Evolutionary conservation across 2,113 vertebrate genomes (phyloP).

Genomic region (Phrynosoma platyrhinos): DNA sequence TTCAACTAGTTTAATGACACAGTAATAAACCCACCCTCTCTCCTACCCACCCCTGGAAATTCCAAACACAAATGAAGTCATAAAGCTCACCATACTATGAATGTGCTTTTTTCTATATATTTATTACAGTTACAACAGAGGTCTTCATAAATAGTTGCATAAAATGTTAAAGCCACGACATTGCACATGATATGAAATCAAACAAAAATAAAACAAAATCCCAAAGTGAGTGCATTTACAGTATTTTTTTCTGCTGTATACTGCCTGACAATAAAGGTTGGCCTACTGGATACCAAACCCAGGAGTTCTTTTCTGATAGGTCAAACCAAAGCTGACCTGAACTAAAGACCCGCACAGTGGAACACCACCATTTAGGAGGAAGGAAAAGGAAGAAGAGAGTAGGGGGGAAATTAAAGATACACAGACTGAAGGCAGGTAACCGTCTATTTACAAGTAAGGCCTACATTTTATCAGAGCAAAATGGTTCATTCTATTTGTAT

Average conservation of each 20-base stretch:
- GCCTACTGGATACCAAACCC: conserved; percentile 61
- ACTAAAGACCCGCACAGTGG: conserved; percentile 77
- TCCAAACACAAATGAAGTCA: conserved; percentile 84
- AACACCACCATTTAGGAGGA: conserved; percentile 74
- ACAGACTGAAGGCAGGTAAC: conserved; percentile 84
- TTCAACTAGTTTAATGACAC: conserved; percentile 74
- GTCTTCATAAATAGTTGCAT: conserved; percentile 99
- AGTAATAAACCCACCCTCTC: conserved; percentile 69
- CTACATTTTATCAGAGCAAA: conserved; percentile 95
- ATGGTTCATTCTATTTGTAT: conserved; percentile 87
- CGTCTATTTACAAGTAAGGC: conserved; percentile 98
- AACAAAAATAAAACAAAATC: conserved; percentile 74
- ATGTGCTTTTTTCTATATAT: conserved; percentile 95
- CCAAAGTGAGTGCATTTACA: conserved; percentile 95
- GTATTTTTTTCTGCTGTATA: conserved; percentile 85
- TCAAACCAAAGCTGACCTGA: conserved; percentile 61
- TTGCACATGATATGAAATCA: conserved; percentile 97
- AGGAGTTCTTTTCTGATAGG: conserved; percentile 69
- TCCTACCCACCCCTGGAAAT: conserved; percentile 38
- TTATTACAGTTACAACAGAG: conserved; percentile 99
- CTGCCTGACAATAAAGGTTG: conserved; percentile 74
- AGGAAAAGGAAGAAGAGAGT: neutral
- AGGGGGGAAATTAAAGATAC: conserved; percentile 46
- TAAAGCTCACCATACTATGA: conserved; percentile 91
- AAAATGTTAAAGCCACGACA: conserved; percentile 99